phyloP scores from a whole-genome alignment of 2,888 invertebrate species.

The Spialia ferax region DNA sequence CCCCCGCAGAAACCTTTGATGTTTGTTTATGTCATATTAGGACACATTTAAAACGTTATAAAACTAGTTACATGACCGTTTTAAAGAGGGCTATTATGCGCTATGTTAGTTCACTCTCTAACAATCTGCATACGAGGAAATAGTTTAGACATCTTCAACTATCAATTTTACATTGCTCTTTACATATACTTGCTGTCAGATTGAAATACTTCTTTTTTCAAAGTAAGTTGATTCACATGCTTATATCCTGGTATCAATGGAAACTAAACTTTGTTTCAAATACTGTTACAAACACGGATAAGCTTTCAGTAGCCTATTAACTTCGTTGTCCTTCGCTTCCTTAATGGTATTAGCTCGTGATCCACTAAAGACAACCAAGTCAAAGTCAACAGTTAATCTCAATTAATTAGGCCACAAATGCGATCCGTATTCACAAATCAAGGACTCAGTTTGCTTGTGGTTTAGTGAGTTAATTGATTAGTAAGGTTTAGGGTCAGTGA shows the following conservation, averaged over 20 bases:
- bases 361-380: neutral
- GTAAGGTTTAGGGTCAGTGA: neutral
- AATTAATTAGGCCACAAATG: conserved; percentile 4
- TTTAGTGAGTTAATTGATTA: neutral
- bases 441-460: neutral
- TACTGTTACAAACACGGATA: neutral
- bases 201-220: no score
- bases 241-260: neutral
- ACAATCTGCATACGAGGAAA: no score
- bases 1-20: no score
- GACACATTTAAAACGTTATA: no score
- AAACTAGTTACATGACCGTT: no score
- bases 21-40: no score
- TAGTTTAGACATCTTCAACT: no score
- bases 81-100: no score
- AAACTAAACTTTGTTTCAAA: neutral
- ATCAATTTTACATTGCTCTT: no score
- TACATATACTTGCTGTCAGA: no score
- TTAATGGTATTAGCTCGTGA: neutral
- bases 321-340: neutral
- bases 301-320: neutral
- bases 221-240: no score
- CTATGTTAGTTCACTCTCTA: no score
- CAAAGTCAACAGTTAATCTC: conserved; percentile 9
- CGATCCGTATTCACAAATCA: conserved; percentile 5